phyloP scores from a whole-genome alignment of 1,140 invertebrate genomes.

The Stegodyphus mimosarum region DNA sequence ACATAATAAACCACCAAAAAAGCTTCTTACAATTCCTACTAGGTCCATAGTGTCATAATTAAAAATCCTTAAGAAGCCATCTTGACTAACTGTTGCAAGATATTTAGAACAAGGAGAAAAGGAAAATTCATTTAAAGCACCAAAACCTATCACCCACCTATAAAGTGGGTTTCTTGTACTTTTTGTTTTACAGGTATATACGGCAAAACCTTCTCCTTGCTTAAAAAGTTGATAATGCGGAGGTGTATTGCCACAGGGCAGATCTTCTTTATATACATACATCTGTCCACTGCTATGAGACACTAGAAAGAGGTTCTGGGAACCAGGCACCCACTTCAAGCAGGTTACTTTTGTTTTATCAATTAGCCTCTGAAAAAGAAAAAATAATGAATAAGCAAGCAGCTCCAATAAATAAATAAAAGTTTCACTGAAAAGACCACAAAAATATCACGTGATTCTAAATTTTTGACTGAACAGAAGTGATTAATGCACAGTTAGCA shows the following conservation, averaged over 20 bases:
- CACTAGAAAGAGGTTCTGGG: slow-evolving; percentile 91
- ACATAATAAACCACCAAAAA: slow-evolving; percentile 94
- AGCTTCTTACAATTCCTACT: slow-evolving; percentile 88
- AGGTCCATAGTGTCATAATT: slow-evolving; percentile 98
- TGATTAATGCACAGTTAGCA: no score
- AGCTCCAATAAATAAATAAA: no score
- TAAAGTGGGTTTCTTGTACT: slow-evolving; percentile 95
- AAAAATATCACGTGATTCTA: no score
- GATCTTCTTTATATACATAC: slow-evolving; percentile 97
- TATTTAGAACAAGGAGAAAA: slow-evolving; percentile 95
- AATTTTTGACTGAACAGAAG: no score
- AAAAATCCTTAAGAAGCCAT: slow-evolving; percentile 96
- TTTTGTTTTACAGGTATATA: slow-evolving; percentile 97
- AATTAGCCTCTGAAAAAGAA: slow-evolving; percentile 85
- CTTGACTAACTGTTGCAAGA: slow-evolving; percentile 92
- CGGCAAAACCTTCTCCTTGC: slow-evolving; percentile 91
- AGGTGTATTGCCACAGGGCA: slow-evolving; percentile 85
- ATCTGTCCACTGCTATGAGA: slow-evolving; percentile 96
- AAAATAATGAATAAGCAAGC: slow-evolving; percentile 49
- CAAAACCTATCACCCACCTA: slow-evolving; percentile 82
- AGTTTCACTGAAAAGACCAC: no score
- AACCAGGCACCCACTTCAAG: slow-evolving; percentile 95
- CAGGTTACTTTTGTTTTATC: slow-evolving; percentile 99
- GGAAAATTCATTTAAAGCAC: slow-evolving; percentile 94
- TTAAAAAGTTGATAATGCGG: slow-evolving; percentile 93